Percentiles rank a stretch among this genome's conserved stretches.
Evolutionary conservation across 1,140 invertebrate genomes (phyloP).

Genomic region (Atopsyche davidsoni): DNA sequence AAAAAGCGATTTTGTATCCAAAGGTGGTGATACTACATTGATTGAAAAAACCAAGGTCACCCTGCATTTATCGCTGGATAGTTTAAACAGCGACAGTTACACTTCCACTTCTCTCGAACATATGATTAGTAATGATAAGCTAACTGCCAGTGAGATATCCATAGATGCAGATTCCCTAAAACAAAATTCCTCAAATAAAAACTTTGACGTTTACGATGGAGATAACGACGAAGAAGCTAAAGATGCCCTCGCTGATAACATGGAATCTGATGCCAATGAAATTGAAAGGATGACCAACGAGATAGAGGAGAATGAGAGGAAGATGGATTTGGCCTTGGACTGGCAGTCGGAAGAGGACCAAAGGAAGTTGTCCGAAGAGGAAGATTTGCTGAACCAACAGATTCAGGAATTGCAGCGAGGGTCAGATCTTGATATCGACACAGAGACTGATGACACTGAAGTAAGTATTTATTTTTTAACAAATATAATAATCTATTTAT

Average conservation of each 20-base stretch:
- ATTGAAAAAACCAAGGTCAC: slow-evolving; percentile 34
- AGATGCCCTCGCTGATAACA: slow-evolving; percentile 20
- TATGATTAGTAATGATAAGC: slow-evolving; percentile 21
- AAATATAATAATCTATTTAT: slow-evolving; percentile 1
- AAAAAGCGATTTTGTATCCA: too few relatives aligned
- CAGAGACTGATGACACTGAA: slow-evolving; percentile 72
- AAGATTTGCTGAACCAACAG: slow-evolving; percentile 73
- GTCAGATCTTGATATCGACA: slow-evolving; percentile 74
- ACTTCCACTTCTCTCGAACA: slow-evolving; percentile 25
- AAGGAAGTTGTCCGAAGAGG: slow-evolving; percentile 67
- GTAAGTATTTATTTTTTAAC: slow-evolving; percentile 30
- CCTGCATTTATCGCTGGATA: slow-evolving; percentile 45
- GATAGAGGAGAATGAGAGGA: slow-evolving; percentile 47
- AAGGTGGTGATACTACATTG: too few relatives aligned
- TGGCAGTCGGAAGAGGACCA: slow-evolving; percentile 51
- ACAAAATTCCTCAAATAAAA: slow-evolving; percentile 7
- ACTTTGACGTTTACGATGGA: slow-evolving; percentile 12
- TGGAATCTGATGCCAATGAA: slow-evolving; percentile 41
- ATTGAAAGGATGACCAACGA: slow-evolving; percentile 49
- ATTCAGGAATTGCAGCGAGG: slow-evolving; percentile 71
- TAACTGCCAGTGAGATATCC: slow-evolving; percentile 24
- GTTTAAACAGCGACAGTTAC: slow-evolving; percentile 37
- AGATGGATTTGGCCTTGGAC: slow-evolving; percentile 45
- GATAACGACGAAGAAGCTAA: slow-evolving; percentile 24
- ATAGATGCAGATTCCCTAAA: slow-evolving; percentile 24